phyloP scores from a whole-genome alignment of 2,888 invertebrate genomes.

The Branchipolynoe longqiensis region DNA sequence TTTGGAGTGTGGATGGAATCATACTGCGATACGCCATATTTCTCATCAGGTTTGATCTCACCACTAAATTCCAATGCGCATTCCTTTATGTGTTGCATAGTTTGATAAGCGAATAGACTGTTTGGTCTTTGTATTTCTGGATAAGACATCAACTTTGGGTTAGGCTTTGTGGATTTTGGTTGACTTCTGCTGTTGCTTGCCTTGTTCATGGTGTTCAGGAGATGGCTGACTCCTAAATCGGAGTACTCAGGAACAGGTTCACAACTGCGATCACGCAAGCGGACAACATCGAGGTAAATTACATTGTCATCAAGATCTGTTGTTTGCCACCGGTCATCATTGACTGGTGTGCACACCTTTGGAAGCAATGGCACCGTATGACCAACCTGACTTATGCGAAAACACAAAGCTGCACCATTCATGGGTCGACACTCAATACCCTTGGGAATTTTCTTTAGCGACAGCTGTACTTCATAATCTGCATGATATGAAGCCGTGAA shows the following conservation, averaged over 20 bases:
- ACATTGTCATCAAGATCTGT: conserved; percentile 77
- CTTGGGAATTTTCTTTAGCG: conserved; percentile 73
- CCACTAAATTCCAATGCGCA: neutral
- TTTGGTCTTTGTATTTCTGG: neutral
- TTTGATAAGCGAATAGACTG: neutral
- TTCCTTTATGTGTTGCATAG: neutral
- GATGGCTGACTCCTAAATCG: neutral
- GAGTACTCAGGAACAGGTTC: conserved; percentile 29
- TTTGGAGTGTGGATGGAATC: neutral
- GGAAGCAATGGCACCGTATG: conserved; percentile 76
- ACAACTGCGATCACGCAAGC: conserved; percentile 29
- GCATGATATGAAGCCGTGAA: conserved; percentile 72
- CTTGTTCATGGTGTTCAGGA: neutral
- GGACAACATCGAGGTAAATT: conserved; percentile 71
- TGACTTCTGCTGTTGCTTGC: neutral
- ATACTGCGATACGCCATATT: neutral
- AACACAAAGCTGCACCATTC: conserved; percentile 71
- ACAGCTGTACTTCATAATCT: conserved; percentile 75
- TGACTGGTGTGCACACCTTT: conserved; percentile 73
- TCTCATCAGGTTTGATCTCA: neutral
- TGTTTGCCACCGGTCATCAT: conserved; percentile 76
- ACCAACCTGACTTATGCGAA: conserved; percentile 74
- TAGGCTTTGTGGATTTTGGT: neutral
- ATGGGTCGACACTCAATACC: conserved; percentile 68
- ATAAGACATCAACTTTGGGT: too few species aligned